A percentile compares a stretch with the other conserved stretches of the same genome.
Conservation (phyloP, 35 echinoderm and acorn worm species). For the Diadema setosum region DNA sequence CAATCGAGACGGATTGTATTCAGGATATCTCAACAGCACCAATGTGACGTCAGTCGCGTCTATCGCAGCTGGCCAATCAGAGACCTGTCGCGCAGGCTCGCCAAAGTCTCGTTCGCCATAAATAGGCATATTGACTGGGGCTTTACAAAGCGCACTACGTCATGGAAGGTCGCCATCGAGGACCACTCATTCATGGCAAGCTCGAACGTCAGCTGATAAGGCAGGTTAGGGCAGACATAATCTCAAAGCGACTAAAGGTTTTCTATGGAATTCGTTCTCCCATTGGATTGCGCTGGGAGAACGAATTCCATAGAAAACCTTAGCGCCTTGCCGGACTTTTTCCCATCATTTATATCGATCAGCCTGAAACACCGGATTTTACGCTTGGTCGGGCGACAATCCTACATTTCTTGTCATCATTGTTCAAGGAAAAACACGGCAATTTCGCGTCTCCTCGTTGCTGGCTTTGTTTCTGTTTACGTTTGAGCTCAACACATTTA, state of each 20-base stretch:
- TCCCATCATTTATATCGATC: too few species aligned
- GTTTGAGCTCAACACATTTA: too few species aligned
- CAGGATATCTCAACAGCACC: background rate
- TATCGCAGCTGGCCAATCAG: conserved; percentile 9
- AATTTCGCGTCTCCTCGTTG: too few species aligned
- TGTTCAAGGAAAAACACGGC: too few species aligned
- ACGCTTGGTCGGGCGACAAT: too few species aligned
- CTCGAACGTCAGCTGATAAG: conserved; percentile 7
- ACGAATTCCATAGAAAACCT: too few species aligned
- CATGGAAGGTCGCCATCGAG: background rate
- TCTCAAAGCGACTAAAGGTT: background rate
- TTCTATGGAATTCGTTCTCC: background rate
- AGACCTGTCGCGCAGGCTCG: background rate
- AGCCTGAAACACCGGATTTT: too few species aligned
- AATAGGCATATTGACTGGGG: conserved; percentile 12
- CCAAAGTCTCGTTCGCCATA: background rate
- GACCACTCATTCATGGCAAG: conserved; percentile 19
- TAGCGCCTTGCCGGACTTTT: too few species aligned
- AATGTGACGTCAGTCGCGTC: conserved; percentile 61
- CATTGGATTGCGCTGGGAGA: background rate
- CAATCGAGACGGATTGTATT: conserved; percentile 35
- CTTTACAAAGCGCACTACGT: background rate
- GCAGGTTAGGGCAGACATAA: background rate
- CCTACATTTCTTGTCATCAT: background rate
- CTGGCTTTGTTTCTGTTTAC: too few species aligned